Evolutionary conservation across 2,888 invertebrate species (phyloP).

Genomic region (Endotricha flammealis): DNA sequence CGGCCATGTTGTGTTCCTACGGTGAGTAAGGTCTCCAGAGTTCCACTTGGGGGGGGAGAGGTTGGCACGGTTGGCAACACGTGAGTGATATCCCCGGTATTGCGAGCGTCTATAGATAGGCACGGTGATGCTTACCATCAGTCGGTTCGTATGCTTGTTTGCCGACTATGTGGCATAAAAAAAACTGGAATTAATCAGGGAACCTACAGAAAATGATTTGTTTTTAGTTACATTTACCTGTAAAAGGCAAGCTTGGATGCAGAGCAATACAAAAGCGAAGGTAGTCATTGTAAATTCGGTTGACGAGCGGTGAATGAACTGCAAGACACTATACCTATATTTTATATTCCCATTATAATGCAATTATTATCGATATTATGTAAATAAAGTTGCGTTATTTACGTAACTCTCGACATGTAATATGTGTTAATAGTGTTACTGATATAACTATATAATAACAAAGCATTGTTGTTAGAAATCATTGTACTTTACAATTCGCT

Average conservation of each 20-base stretch:
- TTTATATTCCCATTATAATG: neutral
- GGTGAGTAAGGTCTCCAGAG: too few relatives aligned
- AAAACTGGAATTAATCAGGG: too few relatives aligned
- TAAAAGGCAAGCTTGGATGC: slow-evolving; percentile 33
- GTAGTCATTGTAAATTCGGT: slow-evolving; percentile 27
- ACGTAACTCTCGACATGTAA: neutral
- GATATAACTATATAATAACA: neutral
- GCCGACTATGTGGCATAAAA: too few relatives aligned
- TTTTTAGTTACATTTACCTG: slow-evolving; percentile 27
- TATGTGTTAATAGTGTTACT: neutral
- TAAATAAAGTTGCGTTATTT: neutral
- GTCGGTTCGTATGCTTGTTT: too few relatives aligned
- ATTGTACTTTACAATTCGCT: neutral
- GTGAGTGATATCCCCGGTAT: too few relatives aligned
- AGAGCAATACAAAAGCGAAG: slow-evolving; percentile 26
- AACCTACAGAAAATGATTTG: too few relatives aligned
- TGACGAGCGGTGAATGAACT: neutral
- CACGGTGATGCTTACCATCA: too few relatives aligned
- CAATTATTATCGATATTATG: neutral
- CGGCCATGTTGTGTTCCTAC: too few relatives aligned
- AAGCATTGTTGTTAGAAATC: neutral
- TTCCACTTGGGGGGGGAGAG: too few relatives aligned
- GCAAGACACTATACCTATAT: neutral
- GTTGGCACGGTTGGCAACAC: too few relatives aligned
- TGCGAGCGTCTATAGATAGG: too few relatives aligned